A percentile compares a stretch with the other conserved stretches of the same genome.
Conservation (phyloP, 2,113 vertebrate genomes). For the Calypte anna region DNA sequence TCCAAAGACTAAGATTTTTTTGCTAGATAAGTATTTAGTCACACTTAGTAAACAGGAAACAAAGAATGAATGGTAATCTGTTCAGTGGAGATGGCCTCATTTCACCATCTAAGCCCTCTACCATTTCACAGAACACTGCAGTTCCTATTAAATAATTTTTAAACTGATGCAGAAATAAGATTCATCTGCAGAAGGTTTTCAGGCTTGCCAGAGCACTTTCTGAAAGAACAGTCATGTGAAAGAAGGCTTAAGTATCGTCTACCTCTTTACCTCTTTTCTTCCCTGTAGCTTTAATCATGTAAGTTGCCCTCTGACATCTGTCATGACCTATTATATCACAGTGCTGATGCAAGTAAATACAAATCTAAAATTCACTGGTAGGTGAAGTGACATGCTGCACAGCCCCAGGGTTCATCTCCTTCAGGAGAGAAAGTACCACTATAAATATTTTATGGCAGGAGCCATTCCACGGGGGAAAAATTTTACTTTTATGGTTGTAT, state of each 20-base stretch:
- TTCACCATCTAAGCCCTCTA: not conserved
- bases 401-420: not conserved
- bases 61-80: not conserved
- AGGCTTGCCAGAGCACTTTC: not conserved
- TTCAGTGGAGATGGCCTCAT: not conserved
- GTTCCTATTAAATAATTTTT: not conserved
- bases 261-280: not conserved
- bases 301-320: constrained; percentile 25
- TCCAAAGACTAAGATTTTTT: not conserved
- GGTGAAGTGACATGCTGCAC: constrained; percentile 1
- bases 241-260: not conserved
- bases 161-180: not conserved
- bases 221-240: not conserved
- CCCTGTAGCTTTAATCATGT: not conserved
- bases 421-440: not conserved
- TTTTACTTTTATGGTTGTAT: not conserved
- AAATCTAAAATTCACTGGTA: constrained; percentile 23
- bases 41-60: not conserved
- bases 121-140: not conserved
- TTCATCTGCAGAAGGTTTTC: not conserved
- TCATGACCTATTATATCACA: not conserved
- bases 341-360: not conserved
- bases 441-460: not conserved
- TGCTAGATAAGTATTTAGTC: not conserved
- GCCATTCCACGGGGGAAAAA: not conserved